phyloP scores from a whole-genome alignment of 2,797 vertebrate species.

The Gallinago solitaria region DNA sequence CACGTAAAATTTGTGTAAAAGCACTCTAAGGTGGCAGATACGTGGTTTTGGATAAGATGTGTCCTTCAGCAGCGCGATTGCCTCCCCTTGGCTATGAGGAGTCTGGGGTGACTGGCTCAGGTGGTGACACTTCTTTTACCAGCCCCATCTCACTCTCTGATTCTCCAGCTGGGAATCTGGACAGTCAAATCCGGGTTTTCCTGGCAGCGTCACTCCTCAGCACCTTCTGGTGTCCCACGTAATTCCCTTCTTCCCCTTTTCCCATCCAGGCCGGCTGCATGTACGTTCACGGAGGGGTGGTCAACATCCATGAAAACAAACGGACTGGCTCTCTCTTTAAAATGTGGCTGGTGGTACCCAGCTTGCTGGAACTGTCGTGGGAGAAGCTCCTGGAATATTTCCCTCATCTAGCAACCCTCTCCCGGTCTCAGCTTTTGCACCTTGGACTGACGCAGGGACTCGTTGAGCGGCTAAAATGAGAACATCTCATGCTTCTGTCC shows the following conservation, averaged over 20 bases:
- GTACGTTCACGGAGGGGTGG: conserved; percentile 97
- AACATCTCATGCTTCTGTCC: background rate
- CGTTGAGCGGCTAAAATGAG: conserved; percentile 93
- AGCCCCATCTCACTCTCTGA: background rate
- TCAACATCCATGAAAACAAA: conserved; percentile 97
- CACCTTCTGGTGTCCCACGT: rapidly evolving
- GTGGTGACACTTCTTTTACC: no score
- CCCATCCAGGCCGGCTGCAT: conserved; percentile 91
- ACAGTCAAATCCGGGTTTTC: background rate
- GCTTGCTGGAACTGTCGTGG: conserved; percentile 96
- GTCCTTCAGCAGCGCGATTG: rapidly evolving
- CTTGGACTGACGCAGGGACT: conserved; percentile 97
- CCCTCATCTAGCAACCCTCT: conserved; percentile 87
- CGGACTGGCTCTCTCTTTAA: conserved; percentile 97
- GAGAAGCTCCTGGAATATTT: conserved; percentile 90
- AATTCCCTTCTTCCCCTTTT: background rate
- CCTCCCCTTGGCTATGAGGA: background rate
- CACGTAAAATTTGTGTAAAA: background rate
- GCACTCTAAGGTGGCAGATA: rapidly evolving
- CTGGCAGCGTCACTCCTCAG: rapidly evolving
- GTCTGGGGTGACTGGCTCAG: background rate
- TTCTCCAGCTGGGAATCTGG: background rate
- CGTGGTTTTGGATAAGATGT: rapidly evolving
- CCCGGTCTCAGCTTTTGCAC: conserved; percentile 90
- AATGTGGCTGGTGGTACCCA: conserved; percentile 97